phyloP scores from a whole-genome alignment of 1,140 invertebrate species.

The Campoletis sonorensis region DNA sequence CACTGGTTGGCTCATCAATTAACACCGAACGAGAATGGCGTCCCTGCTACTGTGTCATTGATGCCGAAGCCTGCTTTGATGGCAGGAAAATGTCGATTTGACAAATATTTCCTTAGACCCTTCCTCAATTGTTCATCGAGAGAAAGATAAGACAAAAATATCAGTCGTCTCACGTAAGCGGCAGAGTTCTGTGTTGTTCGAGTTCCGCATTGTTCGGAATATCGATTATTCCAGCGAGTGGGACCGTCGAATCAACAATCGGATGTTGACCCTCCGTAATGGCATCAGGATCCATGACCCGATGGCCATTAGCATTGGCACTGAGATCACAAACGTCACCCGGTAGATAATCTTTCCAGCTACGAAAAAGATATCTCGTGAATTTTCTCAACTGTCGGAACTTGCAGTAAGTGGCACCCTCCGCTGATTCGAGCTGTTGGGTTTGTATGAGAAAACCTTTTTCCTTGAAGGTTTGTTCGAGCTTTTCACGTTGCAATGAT shows the following conservation, averaged over 20 bases:
- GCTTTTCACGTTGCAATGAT: slow-evolving; percentile 88
- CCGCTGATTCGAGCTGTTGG: slow-evolving; percentile 92
- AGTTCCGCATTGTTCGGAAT: slow-evolving; percentile 59
- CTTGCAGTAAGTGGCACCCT: slow-evolving; percentile 95
- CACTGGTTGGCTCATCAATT: no score
- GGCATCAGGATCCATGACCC: slow-evolving; percentile 51
- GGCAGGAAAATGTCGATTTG: no score
- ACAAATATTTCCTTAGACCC: no score
- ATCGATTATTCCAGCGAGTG: slow-evolving; percentile 59
- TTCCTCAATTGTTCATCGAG: no score
- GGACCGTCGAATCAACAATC: slow-evolving; percentile 49
- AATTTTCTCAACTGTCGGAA: slow-evolving; percentile 94
- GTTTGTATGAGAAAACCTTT: slow-evolving; percentile 95
- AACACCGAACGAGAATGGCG: no score
- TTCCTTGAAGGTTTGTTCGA: slow-evolving; percentile 94
- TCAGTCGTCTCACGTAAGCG: slow-evolving; percentile 62
- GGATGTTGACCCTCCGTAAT: slow-evolving; percentile 52
- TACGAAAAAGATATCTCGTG: slow-evolving; percentile 92
- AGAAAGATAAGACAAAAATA: slow-evolving; percentile 5
- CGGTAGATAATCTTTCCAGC: slow-evolving; percentile 95
- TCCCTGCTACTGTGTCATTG: no score
- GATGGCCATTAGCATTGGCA: slow-evolving; percentile 57
- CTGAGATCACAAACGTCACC: slow-evolving; percentile 81
- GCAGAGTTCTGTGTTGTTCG: slow-evolving; percentile 66
- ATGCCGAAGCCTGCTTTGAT: no score